Evolutionary conservation across 2,888 invertebrate genomes (phyloP).

Genomic region (Gari tellinella): DNA sequence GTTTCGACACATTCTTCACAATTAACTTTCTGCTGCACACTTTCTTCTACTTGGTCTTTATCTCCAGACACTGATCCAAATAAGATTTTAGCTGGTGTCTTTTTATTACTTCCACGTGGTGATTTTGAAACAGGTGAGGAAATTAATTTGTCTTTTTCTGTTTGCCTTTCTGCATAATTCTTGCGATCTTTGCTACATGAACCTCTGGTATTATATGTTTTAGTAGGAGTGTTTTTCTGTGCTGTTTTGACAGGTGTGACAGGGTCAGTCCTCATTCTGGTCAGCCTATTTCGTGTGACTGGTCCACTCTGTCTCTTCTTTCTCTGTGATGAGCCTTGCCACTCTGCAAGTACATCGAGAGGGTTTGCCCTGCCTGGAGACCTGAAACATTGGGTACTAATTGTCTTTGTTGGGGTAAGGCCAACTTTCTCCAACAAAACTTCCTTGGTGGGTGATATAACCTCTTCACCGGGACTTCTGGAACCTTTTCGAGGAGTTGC

Average conservation of each 20-base stretch:
- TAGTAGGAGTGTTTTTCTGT: neutral
- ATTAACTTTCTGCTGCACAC: no score
- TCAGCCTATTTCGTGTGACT: conserved; percentile 13
- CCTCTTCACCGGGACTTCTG: neutral
- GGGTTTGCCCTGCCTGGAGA: conserved; percentile 44
- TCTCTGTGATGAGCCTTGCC: conserved; percentile 27
- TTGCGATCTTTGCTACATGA: no score
- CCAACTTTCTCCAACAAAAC: conserved; percentile 48
- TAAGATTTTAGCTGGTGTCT: no score
- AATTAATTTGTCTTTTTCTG: no score
- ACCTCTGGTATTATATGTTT: no score
- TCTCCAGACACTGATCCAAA: no score
- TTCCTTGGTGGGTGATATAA: conserved; percentile 44
- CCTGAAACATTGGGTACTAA: conserved; percentile 2
- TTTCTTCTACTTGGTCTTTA: no score
- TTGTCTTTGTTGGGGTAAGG: conserved; percentile 48
- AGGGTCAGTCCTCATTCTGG: neutral
- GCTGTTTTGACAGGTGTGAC: conserved; percentile 20
- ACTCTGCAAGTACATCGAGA: conserved; percentile 33
- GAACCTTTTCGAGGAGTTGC: conserved; percentile 15
- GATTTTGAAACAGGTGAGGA: no score
- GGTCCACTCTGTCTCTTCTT: conserved; percentile 15
- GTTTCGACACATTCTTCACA: no score
- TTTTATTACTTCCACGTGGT: no score
- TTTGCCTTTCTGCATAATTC: no score